Conservation (phyloP, 1,140 invertebrate genomes). For the Holotrichia oblita region DNA sequence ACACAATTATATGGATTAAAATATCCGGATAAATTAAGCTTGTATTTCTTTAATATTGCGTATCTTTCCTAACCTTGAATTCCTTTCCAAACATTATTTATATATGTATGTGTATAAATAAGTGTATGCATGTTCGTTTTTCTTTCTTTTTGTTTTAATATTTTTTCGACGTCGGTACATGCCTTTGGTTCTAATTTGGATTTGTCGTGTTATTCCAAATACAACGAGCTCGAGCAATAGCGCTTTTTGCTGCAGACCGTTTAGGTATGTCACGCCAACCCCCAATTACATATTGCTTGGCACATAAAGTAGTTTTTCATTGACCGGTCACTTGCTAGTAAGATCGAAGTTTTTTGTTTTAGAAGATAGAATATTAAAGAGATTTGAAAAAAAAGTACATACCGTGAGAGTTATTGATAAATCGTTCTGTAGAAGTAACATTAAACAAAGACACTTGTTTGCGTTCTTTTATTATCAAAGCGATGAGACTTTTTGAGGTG, state of each 20-base stretch:
- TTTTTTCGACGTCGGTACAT: neutral
- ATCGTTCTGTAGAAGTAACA: too few species aligned
- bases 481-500: too few species aligned
- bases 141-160: neutral
- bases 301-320: constrained; percentile 3
- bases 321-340: neutral
- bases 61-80: neutral
- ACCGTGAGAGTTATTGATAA: too few species aligned
- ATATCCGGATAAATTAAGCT: neutral
- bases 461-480: too few species aligned
- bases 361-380: too few species aligned
- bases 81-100: neutral
- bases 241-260: neutral
- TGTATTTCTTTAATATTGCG: neutral
- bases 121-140: neutral
- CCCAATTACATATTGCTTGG: neutral
- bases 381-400: too few species aligned
- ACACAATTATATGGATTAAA: neutral
- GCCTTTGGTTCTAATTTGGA: neutral
- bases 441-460: too few species aligned
- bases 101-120: neutral
- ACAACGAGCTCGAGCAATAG: neutral
- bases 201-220: neutral
- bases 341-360: neutral
- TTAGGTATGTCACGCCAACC: constrained; percentile 1